Evolutionary conservation across 2,113 vertebrate species (phyloP), one percentile per base, ranked within the genome.

Genomic region (Casuarius casuarius): DNA sequence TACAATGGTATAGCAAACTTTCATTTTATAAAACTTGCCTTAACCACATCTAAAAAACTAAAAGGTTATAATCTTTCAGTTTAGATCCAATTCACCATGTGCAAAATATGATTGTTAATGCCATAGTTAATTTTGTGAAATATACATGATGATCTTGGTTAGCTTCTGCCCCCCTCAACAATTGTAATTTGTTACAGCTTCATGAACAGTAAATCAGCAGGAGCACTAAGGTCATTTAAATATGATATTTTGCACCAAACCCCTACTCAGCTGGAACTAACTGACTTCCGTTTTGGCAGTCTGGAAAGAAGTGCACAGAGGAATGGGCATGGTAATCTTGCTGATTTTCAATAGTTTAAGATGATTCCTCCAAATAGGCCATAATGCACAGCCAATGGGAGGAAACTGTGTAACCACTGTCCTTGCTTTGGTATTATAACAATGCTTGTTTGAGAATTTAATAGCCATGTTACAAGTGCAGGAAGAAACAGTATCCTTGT

Each of bases 311-410:
- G 8, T 26, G 7, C 18, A 2, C 1, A 2, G 63, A 35, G 29
- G 33, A 72, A 33, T 10, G 21, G 4, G 22, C 5, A 16, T 8
- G n/a, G 58, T 38, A 31, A 2, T 63, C 26, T 33, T 35, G 18
- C 7, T 42, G 13, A 44, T 65, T 51, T 65, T 26, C 59, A 17
- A 4, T 31, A 7, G 18, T 23, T 35, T 40, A 8, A 28, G 48
- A n/a, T 61, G 31, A 11, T 74, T 84, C 63, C 88, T 91, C 52
- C 65, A 33, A 63, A 44, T 33, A 65, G 33, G 12, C 33, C n/a
- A 15, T 4, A 6, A 5, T 31, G 22, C 18, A 17, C 2, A 2
- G 46, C 31, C 42, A 49, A 15, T 18, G 49, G 0, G 0, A 70
- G 8, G 11, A 31, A 59, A 42, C 15, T 65, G 14, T 15, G n/a